Percentiles rank a stretch among this genome's conserved stretches.
Conservation (phyloP, 2,113 vertebrate species). For the Colaptes auratus region DNA sequence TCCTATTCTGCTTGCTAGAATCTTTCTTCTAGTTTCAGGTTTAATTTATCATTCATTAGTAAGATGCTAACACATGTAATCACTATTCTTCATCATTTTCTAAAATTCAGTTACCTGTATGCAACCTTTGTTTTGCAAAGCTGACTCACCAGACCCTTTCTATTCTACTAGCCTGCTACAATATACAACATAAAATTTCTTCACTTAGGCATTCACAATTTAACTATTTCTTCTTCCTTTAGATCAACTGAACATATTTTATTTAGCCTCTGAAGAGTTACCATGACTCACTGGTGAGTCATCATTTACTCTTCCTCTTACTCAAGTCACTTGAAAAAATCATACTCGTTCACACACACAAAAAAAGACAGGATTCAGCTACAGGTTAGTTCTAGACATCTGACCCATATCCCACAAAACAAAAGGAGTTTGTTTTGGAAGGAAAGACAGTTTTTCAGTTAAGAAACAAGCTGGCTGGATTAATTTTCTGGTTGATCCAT, state of each 20-base stretch:
- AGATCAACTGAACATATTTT: background rate
- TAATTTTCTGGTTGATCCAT: background rate
- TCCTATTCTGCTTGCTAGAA: background rate
- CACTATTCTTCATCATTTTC: background rate
- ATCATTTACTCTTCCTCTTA: background rate
- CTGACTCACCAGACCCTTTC: background rate
- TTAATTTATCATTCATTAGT: background rate
- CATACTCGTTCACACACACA: background rate
- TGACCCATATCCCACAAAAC: background rate
- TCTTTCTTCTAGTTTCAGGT: background rate
- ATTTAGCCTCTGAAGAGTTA: background rate
- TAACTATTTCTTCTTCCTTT: background rate
- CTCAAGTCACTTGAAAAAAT: background rate
- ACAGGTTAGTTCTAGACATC: background rate
- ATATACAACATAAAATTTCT: background rate
- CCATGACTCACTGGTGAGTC: background rate
- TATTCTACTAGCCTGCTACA: background rate
- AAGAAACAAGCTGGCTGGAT: background rate
- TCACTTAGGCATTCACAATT: background rate
- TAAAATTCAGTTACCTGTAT: background rate
- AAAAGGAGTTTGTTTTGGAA: background rate
- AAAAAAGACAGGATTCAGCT: background rate
- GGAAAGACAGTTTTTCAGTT: background rate
- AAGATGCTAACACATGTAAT: background rate
- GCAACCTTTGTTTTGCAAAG: background rate